Base-by-base conservation (phyloP, 2,797 vertebrate species). In the Rousettus madagascariensis region DNA sequence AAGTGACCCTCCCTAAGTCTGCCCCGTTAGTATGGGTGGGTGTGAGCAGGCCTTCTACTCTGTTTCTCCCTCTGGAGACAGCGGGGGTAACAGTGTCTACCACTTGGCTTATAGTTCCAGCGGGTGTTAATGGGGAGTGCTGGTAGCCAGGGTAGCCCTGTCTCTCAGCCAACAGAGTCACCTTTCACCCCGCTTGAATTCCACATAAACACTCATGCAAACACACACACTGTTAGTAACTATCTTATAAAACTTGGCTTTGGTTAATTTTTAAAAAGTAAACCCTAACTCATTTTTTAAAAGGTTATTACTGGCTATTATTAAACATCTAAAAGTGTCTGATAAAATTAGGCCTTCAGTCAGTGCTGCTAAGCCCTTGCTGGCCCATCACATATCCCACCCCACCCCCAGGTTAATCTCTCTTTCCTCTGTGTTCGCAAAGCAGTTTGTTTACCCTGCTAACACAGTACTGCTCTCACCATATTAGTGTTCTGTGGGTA, bases 261-360 rank as follows among this genome's bases (percentile, higher is more conserved):
- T 88, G 38, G 55, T 55, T 86, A 43, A 91, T 90, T 86, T 96
- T 92, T 84, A 63, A 61, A 88, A 95, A 91, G 69, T 28, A 93
- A 94, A 75, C 26, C 43, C 20, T 33, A 36, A 68, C 11, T 96
- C 69, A 77, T 92, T 84, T 90, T 84, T 84, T 43, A 57, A 84
- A 91, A 80, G 28, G 20, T 57, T 90, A 75, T 79, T 71, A 85
- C 65, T 38, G 19, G 51, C 19, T 87, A 71, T 93, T 83, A 78
- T 69, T 93, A 94, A 96, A 89, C 59, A 72, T 84, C n/a, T 90
- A 68, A 86, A 80, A 78, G 36, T 69, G n/a, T 71, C 61, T 90
- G 94, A 53, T 97, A 92, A 95, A 94, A 85, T 95, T 92, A 96
- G 95, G 59, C 92, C 69, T 79, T 94, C 38, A 77, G 80, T 93